Percentiles rank a stretch among this genome's conserved stretches.
Conservation (phyloP, 2,113 vertebrate species). For the Talpa occidentalis region DNA sequence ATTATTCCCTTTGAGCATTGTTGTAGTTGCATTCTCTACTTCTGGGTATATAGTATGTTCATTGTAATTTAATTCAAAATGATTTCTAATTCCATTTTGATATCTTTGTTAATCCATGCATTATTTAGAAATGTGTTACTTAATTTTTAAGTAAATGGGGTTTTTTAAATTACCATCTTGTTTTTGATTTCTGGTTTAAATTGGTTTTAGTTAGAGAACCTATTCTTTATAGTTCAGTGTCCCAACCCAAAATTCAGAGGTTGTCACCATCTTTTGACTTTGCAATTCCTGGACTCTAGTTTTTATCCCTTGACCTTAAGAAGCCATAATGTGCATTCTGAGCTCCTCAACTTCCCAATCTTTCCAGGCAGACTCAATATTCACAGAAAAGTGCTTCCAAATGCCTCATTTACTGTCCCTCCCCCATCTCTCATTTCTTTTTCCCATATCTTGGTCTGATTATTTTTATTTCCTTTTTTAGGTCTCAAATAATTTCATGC, state of each 20-base stretch:
- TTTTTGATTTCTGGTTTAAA: background rate
- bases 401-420: background rate
- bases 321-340: background rate
- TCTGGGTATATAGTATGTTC: background rate
- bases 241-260: background rate
- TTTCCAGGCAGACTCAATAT: background rate
- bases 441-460: background rate
- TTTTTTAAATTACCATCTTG: background rate
- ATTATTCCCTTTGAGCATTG: background rate
- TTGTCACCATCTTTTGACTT: background rate
- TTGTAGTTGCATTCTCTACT: background rate
- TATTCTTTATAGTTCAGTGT: background rate
- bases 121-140: too few relatives aligned
- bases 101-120: background rate
- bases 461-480: background rate
- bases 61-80: background rate
- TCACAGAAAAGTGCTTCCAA: background rate
- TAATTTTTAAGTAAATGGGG: background rate
- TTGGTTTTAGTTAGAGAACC: background rate
- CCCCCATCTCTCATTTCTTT: background rate
- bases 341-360: background rate
- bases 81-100: background rate
- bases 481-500: background rate
- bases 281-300: background rate
- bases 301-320: background rate